A percentile compares a stretch with the other conserved stretches of the same genome.
phyloP scores from a whole-genome alignment of 2,797 vertebrate species.

The Halcyon chelicuti region DNA sequence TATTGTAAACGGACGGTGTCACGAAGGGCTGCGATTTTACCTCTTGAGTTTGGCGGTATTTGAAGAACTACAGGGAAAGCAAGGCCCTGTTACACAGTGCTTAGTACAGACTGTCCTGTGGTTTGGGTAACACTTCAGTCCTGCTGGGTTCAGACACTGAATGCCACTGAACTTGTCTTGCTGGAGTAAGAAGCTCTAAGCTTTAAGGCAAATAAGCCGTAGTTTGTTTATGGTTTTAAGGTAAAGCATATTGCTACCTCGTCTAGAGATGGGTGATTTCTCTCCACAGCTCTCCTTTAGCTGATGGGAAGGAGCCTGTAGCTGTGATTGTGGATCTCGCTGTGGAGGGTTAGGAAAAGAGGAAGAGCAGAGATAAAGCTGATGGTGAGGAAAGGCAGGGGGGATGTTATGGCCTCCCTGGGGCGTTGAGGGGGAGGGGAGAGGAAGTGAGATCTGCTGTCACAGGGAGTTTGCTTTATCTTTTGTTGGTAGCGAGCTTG shows the following conservation, averaged over 20 bases:
- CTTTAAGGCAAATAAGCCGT: neutral
- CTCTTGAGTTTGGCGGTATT: neutral
- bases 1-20: neutral
- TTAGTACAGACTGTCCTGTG: neutral
- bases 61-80: neutral
- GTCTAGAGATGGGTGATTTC: neutral
- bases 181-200: neutral
- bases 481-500: neutral
- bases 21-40: neutral
- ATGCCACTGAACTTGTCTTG: neutral
- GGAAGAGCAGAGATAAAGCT: constrained; percentile 19
- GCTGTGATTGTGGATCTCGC: neutral
- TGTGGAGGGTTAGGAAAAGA: neutral
- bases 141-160: neutral
- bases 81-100: neutral
- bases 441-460: constrained; percentile 26
- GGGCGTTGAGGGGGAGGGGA: neutral
- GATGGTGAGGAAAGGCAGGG: neutral
- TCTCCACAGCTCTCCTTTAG: neutral
- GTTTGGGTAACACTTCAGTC: neutral
- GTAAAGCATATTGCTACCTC: neutral
- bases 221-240: neutral
- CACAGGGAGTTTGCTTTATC: neutral
- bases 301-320: neutral
- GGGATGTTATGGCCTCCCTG: neutral